Evolutionary conservation across 23 tunicate genomes (phyloP), one percentile per base, ranked within the genome.

Genomic region (Ascidia mentula): DNA sequence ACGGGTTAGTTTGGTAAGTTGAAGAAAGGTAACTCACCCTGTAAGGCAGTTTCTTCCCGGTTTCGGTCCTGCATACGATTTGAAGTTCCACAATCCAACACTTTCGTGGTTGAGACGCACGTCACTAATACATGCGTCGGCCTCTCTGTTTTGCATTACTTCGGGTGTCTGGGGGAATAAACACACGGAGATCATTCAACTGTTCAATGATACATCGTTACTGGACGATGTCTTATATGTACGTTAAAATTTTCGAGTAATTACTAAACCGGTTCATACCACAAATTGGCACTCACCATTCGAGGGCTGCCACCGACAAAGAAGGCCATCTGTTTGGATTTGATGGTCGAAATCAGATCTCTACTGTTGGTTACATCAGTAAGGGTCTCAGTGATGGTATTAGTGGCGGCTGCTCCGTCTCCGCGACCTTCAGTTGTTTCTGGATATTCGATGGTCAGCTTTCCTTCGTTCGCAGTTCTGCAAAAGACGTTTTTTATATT

Each of bases 51-150:
- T 80, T 31, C 53, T 31, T 28, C 89, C 97, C 36, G 97, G 97
- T 40, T 53, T 37, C 40, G 91, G 81, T 15, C 97, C 97, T 0
- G 53, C 72, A 46, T 86, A 86, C 30, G 81, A 34, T 13, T 46
- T 69, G 40, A 77, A 91, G 71, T 91, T 91, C 89, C 88, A 91
- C 28, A 91, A 31, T 26, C 97, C 97, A 26, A 82, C 69, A 18
- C 69, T 82, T 35, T 86, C 91, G 45, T 78, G 38, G 81, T 86
- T 91, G 1, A 84, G 77, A 35, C 30, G 0, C 31, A 76, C 38
- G 32, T 38, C 76, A 31, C 72, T 32, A 28, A 84, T 8, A 46
- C 87, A 84, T 46, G 74, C 70, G 7, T 45, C 81, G 8, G 69
- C 81, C 5, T 33, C 31, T n/a, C 30, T 7, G 6, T 65, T 31